Evolutionary conservation across 2,797 vertebrate genomes (phyloP).

Genomic region (Adelosebastes latens): DNA sequence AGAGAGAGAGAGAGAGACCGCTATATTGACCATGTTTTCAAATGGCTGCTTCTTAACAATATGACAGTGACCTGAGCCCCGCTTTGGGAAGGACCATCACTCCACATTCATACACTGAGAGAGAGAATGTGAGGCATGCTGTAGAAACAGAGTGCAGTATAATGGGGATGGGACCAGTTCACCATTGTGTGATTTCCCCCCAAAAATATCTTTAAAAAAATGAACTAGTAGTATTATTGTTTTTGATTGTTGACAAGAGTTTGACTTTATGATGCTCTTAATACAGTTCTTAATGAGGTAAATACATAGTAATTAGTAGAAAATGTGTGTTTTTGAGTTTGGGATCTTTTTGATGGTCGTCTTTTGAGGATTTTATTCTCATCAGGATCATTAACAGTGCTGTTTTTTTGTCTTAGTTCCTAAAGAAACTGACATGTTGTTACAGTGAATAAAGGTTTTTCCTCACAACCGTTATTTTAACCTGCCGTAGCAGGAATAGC

Average conservation of each 20-base stretch:
- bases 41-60: constrained; percentile 61
- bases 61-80: constrained; percentile 51
- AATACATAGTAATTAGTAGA: not conserved
- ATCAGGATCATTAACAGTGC: not conserved
- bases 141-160: not conserved
- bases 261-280: not conserved
- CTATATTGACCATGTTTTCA: constrained; percentile 52
- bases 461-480: not conserved
- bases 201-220: not conserved
- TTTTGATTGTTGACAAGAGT: not conserved
- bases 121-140: not conserved
- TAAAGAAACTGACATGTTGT: not conserved
- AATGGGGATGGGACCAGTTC: not conserved
- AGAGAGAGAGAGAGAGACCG: constrained; percentile 8
- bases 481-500: not conserved
- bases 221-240: accelerated
- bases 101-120: constrained; percentile 33
- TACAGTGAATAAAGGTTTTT: not conserved
- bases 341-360: too few species aligned
- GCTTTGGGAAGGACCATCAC: constrained; percentile 32
- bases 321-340: not conserved
- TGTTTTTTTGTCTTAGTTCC: not conserved
- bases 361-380: not conserved
- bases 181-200: not conserved
- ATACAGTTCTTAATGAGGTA: not conserved